These are phyloP conservation scores for Pseudococcus longispinus DNA, from an alignment of 2,888 invertebrate genomes.

Conservation along the genomic window DNA sequence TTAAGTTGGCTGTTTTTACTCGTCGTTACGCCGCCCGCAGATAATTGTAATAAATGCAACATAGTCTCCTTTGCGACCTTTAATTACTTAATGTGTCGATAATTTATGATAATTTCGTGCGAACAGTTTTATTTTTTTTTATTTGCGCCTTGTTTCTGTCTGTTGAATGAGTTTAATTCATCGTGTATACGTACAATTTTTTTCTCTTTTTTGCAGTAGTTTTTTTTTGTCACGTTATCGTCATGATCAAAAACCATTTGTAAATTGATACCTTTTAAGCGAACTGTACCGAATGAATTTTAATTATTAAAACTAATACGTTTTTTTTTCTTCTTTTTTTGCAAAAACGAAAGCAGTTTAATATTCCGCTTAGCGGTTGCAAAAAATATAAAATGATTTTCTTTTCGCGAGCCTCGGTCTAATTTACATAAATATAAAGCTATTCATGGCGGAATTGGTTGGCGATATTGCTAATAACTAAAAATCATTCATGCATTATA, in stretches of 20 bases:
- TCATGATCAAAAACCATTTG: neutral
- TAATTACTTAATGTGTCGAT: neutral
- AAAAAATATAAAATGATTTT: neutral
- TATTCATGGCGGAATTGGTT: neutral
- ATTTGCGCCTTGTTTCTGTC: neutral
- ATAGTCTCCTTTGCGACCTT: neutral
- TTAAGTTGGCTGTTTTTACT: neutral
- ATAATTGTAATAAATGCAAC: neutral
- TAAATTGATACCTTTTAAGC: neutral
- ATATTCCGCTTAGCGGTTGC: neutral
- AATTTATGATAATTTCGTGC: constrained; percentile 28
- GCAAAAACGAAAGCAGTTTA: neutral
- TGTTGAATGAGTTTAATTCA: neutral
- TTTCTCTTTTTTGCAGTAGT: neutral
- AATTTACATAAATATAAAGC: constrained; percentile 14
- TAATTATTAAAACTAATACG: neutral
- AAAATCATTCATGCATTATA: constrained; percentile 40
- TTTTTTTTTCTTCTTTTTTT: neutral
- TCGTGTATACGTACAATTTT: neutral
- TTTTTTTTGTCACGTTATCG: neutral
- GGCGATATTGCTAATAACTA: constrained; percentile 13
- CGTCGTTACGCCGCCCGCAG: neutral
- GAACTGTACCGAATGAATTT: neutral
- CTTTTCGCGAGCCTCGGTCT: neutral
- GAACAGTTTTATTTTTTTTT: neutral